Evolutionary conservation across 2,888 invertebrate species (phyloP).

Genomic region (Anthophora plumipes): DNA sequence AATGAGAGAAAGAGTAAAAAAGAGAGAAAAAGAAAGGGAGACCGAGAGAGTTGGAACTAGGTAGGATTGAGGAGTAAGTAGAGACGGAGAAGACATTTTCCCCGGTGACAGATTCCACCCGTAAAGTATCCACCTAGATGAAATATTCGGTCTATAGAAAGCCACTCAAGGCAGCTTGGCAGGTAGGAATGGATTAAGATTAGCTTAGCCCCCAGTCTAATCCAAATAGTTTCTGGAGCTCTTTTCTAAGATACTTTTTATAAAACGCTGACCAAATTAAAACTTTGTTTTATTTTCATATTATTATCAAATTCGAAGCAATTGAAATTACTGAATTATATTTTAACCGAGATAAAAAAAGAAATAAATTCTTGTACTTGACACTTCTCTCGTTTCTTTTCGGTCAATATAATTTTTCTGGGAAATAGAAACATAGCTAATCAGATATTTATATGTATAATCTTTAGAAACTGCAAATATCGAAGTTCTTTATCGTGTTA

Average conservation of each 20-base stretch:
- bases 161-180: slow-evolving; percentile 64
- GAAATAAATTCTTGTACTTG: neutral
- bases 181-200: slow-evolving; percentile 68
- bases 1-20: neutral
- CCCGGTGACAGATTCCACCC: slow-evolving; percentile 68
- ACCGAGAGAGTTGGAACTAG: slow-evolving; percentile 9
- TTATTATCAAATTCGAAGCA: neutral
- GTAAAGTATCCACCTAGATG: slow-evolving; percentile 71
- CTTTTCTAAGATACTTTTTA: slow-evolving; percentile 3
- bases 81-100: slow-evolving; percentile 62
- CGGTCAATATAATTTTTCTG: neutral
- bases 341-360: neutral
- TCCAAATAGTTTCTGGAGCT: slow-evolving; percentile 62
- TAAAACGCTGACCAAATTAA: slow-evolving; percentile 43
- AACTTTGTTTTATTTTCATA: slow-evolving; percentile 39
- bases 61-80: slow-evolving; percentile 33
- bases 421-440: too few species aligned
- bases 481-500: too few species aligned
- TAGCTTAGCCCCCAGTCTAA: slow-evolving; percentile 54
- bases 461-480: too few species aligned
- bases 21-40: neutral
- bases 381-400: neutral
- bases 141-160: slow-evolving; percentile 71
- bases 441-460: too few species aligned
- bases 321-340: neutral